Conservation (phyloP, 2,888 invertebrate genomes). For the Nowickia ferox region DNA sequence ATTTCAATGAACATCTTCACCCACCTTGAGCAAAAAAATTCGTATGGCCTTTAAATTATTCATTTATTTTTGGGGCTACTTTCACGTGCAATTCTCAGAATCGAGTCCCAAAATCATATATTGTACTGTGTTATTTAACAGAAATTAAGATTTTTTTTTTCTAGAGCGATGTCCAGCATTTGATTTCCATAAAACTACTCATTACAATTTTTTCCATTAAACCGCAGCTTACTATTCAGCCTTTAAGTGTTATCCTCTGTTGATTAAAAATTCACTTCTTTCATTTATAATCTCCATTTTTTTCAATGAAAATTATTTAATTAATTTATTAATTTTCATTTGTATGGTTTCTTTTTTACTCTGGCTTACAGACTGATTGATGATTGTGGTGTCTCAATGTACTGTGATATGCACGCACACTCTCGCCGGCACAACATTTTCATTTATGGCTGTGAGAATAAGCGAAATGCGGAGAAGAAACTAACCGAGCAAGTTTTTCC, state of each 20-base stretch:
- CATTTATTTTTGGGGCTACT: too few species aligned
- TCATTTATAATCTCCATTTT: constrained; percentile 1
- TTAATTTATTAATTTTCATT: constrained; percentile 52
- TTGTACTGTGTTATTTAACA: too few species aligned
- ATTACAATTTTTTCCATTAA: too few species aligned
- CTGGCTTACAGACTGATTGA: constrained; percentile 88
- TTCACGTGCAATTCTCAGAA: too few species aligned
- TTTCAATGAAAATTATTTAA: constrained; percentile 19
- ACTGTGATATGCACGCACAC: constrained; percentile 97
- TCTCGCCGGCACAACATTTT: constrained; percentile 97
- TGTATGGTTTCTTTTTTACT: constrained; percentile 9
- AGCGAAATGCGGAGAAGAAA: constrained; percentile 89
- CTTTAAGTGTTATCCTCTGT: constrained; percentile 20
- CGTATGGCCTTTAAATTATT: too few species aligned
- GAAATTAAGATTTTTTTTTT: too few species aligned
- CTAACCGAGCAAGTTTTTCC: constrained; percentile 97
- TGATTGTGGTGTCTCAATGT: constrained; percentile 95
- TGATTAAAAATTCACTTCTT: constrained; percentile 31
- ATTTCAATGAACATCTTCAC: too few species aligned
- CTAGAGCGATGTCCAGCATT: too few species aligned
- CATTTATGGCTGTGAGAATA: constrained; percentile 97
- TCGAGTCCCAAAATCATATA: too few species aligned
- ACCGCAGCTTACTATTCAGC: not conserved
- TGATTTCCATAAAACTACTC: not conserved
- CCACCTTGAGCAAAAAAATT: too few species aligned